Evolutionary conservation across 2,888 invertebrate genomes (phyloP).

Genomic region (Tribolium freemani): DNA sequence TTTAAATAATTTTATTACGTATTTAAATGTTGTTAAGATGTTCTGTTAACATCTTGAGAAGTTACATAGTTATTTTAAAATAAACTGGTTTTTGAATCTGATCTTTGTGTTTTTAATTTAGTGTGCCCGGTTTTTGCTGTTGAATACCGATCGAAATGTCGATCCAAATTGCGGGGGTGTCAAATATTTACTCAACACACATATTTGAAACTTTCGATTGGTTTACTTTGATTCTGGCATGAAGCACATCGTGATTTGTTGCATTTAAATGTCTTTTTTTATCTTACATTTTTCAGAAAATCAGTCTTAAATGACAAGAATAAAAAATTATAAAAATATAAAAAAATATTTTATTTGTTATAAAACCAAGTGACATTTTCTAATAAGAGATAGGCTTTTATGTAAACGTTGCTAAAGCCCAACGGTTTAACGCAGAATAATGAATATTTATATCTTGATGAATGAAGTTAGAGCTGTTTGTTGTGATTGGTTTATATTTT

Average conservation of each 20-base stretch:
- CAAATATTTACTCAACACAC: neutral
- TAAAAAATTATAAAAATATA: no score
- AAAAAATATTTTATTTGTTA: no score
- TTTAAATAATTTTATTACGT: no score
- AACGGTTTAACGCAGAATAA: neutral
- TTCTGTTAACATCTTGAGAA: no score
- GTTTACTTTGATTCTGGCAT: neutral
- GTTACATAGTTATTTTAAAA: no score
- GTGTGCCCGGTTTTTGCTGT: no score
- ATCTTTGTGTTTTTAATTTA: no score
- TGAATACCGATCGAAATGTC: neutral
- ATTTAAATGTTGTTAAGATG: no score
- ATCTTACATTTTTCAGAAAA: no score
- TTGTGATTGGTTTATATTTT: constrained; percentile 17
- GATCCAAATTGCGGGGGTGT: neutral
- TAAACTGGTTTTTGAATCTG: no score
- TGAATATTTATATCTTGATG: constrained; percentile 12
- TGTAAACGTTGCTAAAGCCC: neutral
- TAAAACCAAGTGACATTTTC: neutral
- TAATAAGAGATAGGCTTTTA: neutral
- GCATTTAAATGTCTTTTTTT: no score
- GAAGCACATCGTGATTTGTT: neutral
- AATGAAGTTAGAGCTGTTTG: constrained; percentile 16
- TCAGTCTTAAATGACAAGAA: no score
- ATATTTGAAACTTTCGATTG: neutral